Evolutionary conservation across 2,797 vertebrate species (phyloP), one percentile per base, ranked within the genome.

Genomic region (Anguilla anguilla): DNA sequence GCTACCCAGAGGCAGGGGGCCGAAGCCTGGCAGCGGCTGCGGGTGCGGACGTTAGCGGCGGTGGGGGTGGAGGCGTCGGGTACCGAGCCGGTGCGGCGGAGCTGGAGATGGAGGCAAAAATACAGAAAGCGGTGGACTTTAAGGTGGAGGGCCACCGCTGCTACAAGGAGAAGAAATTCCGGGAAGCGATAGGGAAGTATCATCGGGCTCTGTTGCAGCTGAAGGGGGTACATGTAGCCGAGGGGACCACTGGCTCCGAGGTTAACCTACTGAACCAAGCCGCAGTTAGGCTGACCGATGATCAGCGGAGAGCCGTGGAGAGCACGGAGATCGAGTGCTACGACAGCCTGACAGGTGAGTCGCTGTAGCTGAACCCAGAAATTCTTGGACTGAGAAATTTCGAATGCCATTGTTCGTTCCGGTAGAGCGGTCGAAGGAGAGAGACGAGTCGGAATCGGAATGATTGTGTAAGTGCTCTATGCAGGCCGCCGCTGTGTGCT

Each of bases 121-220:
- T 98, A 93, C 96, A 97, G 92, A 96, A 96, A 92, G 97, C 97
- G 57, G 95, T 98, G 92, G 97, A 97, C 93, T 98, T 98, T 94
- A 98, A 98, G 95, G 92, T 89, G 85, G 98, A 98, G 94, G 98
- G 98, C 57, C 96, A 97, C 90, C 97, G 96, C 85, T 98, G 97
- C 92, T 98, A 98, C 94, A 97, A 97, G 92, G 97, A 98, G 94
- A 98, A 98, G 96, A 98, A 98, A 95, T 98, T 98, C 91, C 96
- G 98, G 91, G 98, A 98, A 88, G 98, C 98, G 88, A 98, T 98
- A 85, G 98, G 98, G 92, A 98, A 98, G 92, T 98, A 98, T 88
- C 98, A 98, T 92, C 96, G 98, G 90, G 97, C 98, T 19, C 95
- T 98, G 91, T 96, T 98, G 91, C 97, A 98, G 91, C 95, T 98